phyloP scores from a whole-genome alignment of 2,113 vertebrate species.

The Pterocles burchelli region DNA sequence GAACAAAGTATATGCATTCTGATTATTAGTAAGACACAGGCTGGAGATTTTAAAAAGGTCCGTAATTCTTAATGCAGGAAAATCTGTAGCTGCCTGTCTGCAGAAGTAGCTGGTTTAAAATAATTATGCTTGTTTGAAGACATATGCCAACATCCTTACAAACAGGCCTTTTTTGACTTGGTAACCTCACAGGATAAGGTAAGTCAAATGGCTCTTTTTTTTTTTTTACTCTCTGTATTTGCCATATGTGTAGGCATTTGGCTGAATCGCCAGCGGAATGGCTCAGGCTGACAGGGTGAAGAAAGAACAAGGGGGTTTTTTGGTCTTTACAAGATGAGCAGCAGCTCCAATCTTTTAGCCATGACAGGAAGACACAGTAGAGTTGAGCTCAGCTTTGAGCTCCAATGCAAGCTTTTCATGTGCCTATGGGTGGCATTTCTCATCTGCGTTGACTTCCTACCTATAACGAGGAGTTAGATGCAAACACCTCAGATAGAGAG shows the following conservation, averaged over 20 bases:
- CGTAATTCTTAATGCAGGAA: neutral
- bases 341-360: neutral
- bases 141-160: neutral
- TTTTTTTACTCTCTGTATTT: neutral
- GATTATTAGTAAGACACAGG: neutral
- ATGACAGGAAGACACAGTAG: neutral
- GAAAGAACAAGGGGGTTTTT: neutral
- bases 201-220: neutral
- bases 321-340: neutral
- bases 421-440: neutral
- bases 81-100: neutral
- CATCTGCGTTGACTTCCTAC: neutral
- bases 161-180: neutral
- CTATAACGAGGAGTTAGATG: neutral
- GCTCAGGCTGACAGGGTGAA: neutral
- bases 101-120: neutral
- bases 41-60: neutral
- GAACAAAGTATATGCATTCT: accelerated
- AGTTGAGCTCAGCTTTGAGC: neutral
- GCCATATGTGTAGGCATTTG: neutral
- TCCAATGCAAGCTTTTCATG: neutral
- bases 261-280: neutral
- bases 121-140: neutral
- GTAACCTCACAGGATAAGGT: neutral
- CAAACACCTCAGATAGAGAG: neutral